Percentiles rank a stretch among this genome's conserved stretches.
These are phyloP conservation scores for Lasaia peninsularis DNA, from an alignment of 1,140 invertebrate genomes.

Conservation along the genomic window DNA sequence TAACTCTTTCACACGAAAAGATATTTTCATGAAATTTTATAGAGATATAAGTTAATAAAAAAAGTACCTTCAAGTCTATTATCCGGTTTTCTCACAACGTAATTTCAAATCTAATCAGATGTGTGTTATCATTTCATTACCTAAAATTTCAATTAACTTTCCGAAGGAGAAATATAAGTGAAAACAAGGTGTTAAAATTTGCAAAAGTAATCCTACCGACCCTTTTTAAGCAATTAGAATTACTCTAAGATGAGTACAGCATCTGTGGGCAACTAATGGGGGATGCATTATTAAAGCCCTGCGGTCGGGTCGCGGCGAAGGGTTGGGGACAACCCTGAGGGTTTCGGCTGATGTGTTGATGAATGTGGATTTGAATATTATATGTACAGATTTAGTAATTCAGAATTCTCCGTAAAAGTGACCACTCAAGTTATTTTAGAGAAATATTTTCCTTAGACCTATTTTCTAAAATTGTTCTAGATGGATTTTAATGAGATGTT, in stretches of 20 bases:
- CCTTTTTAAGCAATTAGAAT: conserved; percentile 66
- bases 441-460: too few relatives aligned
- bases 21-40: too few relatives aligned
- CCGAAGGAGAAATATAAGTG: conserved; percentile 17
- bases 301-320: conserved; percentile 39
- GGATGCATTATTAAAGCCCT: conserved; percentile 68
- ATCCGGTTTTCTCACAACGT: too few relatives aligned
- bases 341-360: conserved; percentile 39
- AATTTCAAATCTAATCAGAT: too few relatives aligned
- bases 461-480: too few relatives aligned
- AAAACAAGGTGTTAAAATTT: not conserved
- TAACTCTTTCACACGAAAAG: too few relatives aligned
- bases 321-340: conserved; percentile 60
- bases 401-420: too few relatives aligned
- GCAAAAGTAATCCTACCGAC: conserved; percentile 52
- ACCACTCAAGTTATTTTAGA: too few relatives aligned
- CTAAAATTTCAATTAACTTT: conserved; percentile 34
- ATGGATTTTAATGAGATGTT: too few relatives aligned
- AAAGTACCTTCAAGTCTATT: too few relatives aligned
- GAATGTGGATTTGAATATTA: conserved; percentile 19
- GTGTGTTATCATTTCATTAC: not conserved
- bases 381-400: not conserved
- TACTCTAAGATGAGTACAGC: conserved; percentile 56
- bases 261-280: conserved; percentile 70
- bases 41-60: too few relatives aligned